These are phyloP conservation scores for Aurelia sp. DNA, from an alignment of 30 jellyfish, hydroid and myxozoan species.

Conservation along the genomic window DNA sequence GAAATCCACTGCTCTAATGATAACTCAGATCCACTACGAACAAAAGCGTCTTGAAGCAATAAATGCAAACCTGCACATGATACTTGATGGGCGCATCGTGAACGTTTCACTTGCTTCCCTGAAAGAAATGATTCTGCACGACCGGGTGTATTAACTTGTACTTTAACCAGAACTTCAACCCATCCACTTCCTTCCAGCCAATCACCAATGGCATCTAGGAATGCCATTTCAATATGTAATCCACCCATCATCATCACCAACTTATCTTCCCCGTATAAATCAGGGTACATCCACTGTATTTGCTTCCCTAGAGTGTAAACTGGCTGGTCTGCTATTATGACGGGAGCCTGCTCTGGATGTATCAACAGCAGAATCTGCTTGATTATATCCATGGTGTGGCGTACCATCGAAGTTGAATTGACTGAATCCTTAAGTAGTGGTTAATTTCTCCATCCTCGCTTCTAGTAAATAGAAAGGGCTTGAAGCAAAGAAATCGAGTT, in stretches of 20 bases:
- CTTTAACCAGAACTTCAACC: constrained; percentile 44
- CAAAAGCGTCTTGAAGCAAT: too few species aligned
- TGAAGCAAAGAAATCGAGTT: too few species aligned
- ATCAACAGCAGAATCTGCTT: neutral
- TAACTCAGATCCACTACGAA: too few species aligned
- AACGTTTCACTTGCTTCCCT: neutral
- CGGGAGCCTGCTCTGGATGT: neutral
- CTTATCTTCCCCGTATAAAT: constrained; percentile 28
- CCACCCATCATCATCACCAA: constrained; percentile 72
- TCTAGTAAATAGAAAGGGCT: too few species aligned
- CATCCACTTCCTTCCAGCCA: constrained; percentile 76
- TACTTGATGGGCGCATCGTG: constrained; percentile 36
- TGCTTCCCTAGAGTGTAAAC: neutral
- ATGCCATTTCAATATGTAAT: constrained; percentile 54
- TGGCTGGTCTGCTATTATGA: neutral
- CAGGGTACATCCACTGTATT: constrained; percentile 52
- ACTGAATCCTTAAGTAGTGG: neutral
- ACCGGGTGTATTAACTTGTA: constrained; percentile 47
- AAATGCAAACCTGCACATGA: constrained; percentile 27
- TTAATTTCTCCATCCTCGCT: too few species aligned
- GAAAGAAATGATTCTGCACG: constrained; percentile 14
- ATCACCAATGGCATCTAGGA: constrained; percentile 53
- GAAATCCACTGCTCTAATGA: too few species aligned
- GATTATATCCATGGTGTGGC: constrained; percentile 1
- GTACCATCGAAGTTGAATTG: neutral